Evolutionary conservation across 2,113 vertebrate species (phyloP), one percentile per base, ranked within the genome.

Genomic region (Cryptotis parvus): DNA sequence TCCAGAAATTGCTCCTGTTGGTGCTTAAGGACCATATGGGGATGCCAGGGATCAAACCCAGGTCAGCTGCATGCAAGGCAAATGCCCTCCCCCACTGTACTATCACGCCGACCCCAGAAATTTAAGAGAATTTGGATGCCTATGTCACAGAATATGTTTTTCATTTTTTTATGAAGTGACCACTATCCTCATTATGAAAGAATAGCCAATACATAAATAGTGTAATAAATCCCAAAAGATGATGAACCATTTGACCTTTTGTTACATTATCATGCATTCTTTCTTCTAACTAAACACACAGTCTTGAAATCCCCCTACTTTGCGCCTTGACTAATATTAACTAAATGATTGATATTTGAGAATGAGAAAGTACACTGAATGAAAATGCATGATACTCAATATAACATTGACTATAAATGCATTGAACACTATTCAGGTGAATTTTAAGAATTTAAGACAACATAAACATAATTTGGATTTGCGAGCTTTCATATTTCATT

Each of bases 321-420:
- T 55, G 11, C 41, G 10, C 81, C 68, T 76, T 85, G 39, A 86
- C 11, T 73, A 79, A 89, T 52, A 11, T 27, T 49, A 82, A 45
- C 2, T 49, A 92, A 89, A 80, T 79, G 41, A 9, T 14, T 3
- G 85, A 55, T 6, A 65, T 45, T 16, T 94, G 68, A 95, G 84
- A 94, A 78, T 52, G 10, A 81, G 89, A 92, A 7, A 49, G 4
- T 89, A 52, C 61, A 2, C 75, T 27, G 87, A 22, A 84, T 58
- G 88, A 63, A 43, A 73, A 52, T 74, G 1, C 35, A 69, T 63
- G 45, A 26, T 49, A 35, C 0, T 91, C 24, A 83, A 84, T 84
- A 91, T 20, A 78, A 76, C 52, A 80, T 52, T 11, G 76, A 73
- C 2, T 86, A 12, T 89, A 91, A 84, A 78, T 87, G 24, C 43